These are phyloP conservation scores for Copidosoma aretas DNA, from an alignment of 2,888 invertebrate species.

Conservation along the genomic window DNA sequence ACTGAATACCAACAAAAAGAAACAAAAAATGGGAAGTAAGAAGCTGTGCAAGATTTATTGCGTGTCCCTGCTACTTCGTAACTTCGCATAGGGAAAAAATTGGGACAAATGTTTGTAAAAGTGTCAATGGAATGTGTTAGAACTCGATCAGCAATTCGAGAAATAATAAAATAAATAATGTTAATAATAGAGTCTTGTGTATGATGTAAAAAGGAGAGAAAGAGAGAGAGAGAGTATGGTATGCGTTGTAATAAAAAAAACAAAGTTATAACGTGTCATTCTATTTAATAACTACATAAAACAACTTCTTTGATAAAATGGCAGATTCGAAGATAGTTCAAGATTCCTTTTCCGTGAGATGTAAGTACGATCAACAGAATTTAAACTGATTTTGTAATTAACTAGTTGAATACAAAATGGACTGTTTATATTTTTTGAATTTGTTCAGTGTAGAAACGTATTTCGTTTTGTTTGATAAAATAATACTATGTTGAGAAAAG, in stretches of 20 bases:
- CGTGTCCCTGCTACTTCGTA: not conserved
- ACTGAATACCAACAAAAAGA: not conserved
- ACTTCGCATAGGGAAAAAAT: not conserved
- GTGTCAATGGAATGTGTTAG: constrained; percentile 1
- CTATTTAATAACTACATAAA: constrained; percentile 22
- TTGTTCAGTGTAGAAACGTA: not conserved
- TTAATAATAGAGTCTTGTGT: constrained; percentile 18
- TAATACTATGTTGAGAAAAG: not conserved
- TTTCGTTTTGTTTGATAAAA: not conserved
- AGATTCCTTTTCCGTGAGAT: not conserved
- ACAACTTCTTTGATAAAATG: not conserved
- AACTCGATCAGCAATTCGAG: constrained; percentile 5
- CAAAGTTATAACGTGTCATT: too few relatives aligned
- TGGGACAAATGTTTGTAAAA: constrained; percentile 11
- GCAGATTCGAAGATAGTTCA: not conserved
- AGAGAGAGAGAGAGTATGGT: constrained; percentile 38
- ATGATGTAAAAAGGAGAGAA: constrained; percentile 17
- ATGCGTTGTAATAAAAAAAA: constrained; percentile 42
- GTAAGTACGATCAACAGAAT: not conserved
- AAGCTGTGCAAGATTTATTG: constrained; percentile 12
- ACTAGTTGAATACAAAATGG: not conserved
- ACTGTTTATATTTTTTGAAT: not conserved
- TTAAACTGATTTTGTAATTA: not conserved
- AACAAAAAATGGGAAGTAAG: constrained; percentile 8
- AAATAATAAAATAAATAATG: constrained; percentile 2